phyloP scores from a whole-genome alignment of 2,113 vertebrate genomes.

The Lagopus muta region DNA sequence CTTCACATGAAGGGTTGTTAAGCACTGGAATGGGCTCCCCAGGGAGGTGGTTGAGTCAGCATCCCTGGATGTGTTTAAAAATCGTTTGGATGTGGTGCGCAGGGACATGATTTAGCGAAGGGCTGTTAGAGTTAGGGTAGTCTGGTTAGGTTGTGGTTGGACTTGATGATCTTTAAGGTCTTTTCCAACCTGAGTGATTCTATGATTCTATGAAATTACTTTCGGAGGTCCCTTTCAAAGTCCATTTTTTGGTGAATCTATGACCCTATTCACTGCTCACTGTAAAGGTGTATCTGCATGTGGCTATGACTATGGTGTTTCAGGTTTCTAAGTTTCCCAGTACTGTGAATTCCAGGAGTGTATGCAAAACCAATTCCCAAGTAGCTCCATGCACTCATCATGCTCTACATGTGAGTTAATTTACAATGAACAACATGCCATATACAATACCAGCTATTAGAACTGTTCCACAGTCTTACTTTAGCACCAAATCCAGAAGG shows the following conservation, averaged over 20 bases:
- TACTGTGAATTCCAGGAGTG: not conserved
- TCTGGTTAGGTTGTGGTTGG: no score
- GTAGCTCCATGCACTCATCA: not conserved
- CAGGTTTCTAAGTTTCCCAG: not conserved
- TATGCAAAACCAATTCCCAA: not conserved
- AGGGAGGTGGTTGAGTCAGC: no score
- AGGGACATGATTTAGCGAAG: no score
- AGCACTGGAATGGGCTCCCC: no score
- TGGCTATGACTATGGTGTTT: not conserved
- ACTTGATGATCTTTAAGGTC: no score
- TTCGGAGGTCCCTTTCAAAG: not conserved
- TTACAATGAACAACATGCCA: not conserved
- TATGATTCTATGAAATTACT: not conserved
- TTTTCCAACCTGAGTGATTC: no score
- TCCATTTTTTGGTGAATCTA: not conserved
- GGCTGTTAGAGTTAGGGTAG: no score
- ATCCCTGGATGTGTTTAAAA: no score
- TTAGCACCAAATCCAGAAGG: not conserved
- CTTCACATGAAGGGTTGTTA: no score
- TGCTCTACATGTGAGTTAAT: not conserved
- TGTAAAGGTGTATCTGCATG: not conserved
- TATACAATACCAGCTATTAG: rapidly evolving
- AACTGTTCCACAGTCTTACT: not conserved
- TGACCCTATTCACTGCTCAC: not conserved
- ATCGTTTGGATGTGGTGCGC: no score